Percentiles rank a stretch among this genome's conserved stretches.
phyloP scores from a whole-genome alignment of 2,888 invertebrate species.

The Lathronympha strigana region DNA sequence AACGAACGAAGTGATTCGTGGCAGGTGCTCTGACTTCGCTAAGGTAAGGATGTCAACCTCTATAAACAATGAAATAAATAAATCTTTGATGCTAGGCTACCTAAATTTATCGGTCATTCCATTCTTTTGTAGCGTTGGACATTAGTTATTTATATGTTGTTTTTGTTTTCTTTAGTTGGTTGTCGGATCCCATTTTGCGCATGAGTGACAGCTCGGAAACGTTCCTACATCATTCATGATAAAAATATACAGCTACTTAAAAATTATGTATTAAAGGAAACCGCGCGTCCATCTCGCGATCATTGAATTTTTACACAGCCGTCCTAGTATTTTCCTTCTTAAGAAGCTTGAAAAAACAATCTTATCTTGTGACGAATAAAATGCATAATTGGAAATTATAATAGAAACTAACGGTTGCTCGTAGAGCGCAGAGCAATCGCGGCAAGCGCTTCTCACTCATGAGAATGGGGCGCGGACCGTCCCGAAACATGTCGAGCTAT shows the following conservation, averaged over 20 bases:
- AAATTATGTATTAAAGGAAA: conserved; percentile 15
- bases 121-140: conserved; percentile 20
- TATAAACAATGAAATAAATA: background rate
- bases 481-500: too few relatives aligned
- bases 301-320: conserved; percentile 1
- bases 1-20: too few relatives aligned
- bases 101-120: conserved; percentile 28
- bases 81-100: background rate
- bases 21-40: too few relatives aligned
- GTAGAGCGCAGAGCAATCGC: too few relatives aligned
- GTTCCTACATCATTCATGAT: conserved; percentile 35
- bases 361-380: background rate
- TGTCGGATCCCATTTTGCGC: conserved; percentile 42
- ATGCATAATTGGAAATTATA: background rate
- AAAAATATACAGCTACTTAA: conserved; percentile 42
- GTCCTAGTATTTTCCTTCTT: background rate
- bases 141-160: conserved; percentile 25
- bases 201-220: conserved; percentile 43
- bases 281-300: background rate
- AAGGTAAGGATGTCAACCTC: background rate
- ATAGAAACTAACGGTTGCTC: background rate
- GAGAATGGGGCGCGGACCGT: too few relatives aligned
- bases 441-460: too few relatives aligned
- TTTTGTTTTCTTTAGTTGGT: conserved; percentile 30
- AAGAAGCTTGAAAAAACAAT: background rate